These are phyloP conservation scores for Tetragnatha montana DNA, from an alignment of 2,888 invertebrate species.

Conservation along the genomic window DNA sequence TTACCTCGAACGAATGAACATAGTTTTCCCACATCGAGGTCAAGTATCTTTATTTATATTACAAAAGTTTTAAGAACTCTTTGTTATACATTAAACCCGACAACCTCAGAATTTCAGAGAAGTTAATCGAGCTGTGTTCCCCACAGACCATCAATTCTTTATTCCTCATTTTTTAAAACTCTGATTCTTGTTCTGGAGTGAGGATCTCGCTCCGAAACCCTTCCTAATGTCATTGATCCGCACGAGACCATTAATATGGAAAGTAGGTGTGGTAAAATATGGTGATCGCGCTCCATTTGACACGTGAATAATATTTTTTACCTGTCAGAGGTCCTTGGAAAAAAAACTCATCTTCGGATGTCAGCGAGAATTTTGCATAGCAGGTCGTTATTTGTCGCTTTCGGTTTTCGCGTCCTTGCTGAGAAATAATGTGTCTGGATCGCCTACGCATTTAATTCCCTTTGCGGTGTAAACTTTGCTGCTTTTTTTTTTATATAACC, in stretches of 20 bases:
- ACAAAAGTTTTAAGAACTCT: no score
- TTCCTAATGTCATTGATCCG: background rate
- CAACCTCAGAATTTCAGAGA: no score
- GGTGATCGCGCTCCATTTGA: conserved; percentile 3
- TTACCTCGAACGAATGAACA: no score
- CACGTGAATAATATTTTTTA: conserved; percentile 10
- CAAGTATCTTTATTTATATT: no score
- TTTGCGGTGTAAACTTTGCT: background rate
- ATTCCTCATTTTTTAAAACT: background rate
- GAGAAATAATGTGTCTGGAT: conserved; percentile 30
- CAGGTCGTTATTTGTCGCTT: conserved; percentile 27
- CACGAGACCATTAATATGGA: background rate
- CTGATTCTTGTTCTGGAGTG: background rate
- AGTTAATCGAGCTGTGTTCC: no score
- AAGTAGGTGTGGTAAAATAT: conserved; percentile 33
- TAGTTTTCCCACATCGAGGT: no score
- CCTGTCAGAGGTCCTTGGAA: conserved; percentile 21
- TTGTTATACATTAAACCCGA: no score
- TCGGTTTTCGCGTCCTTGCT: conserved; percentile 16
- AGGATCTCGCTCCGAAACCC: background rate
- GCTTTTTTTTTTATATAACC: no score
- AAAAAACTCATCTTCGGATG: conserved; percentile 36
- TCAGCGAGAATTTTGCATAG: conserved; percentile 25
- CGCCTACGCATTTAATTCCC: conserved; percentile 25
- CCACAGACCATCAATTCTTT: background rate